These are phyloP conservation scores for Malurus elegans DNA, from an alignment of 2,113 vertebrate species.

Conservation along the genomic window DNA sequence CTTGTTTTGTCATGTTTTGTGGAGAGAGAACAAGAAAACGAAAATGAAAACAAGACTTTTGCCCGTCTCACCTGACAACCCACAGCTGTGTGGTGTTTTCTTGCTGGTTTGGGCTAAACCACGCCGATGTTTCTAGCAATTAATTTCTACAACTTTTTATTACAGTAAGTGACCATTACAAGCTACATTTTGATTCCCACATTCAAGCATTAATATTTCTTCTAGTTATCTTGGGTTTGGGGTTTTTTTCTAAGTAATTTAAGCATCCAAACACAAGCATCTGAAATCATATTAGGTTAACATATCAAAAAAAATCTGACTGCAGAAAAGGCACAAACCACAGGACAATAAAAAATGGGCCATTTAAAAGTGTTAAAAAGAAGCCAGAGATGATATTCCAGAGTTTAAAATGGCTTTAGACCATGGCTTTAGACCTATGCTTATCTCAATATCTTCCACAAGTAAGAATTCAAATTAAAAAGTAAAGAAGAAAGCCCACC, in stretches of 20 bases:
- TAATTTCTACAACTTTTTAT: background rate
- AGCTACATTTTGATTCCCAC: background rate
- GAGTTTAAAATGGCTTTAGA: background rate
- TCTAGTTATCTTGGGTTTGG: background rate
- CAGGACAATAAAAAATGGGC: background rate
- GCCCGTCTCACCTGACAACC: background rate
- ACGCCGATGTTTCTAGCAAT: background rate
- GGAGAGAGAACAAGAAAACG: background rate
- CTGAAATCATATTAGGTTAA: background rate
- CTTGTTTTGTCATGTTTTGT: background rate
- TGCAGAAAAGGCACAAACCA: background rate
- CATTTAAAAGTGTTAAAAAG: background rate
- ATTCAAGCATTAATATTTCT: background rate
- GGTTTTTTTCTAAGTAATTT: background rate
- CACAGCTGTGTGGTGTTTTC: background rate
- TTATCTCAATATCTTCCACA: background rate
- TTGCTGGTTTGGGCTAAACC: background rate
- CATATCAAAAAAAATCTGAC: background rate
- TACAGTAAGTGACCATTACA: background rate
- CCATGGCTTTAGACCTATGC: background rate
- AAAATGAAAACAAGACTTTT: background rate
- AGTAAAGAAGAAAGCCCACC: rapidly evolving
- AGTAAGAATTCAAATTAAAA: background rate
- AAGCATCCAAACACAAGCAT: background rate
- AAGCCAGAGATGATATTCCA: background rate